These are phyloP conservation scores for Etheostoma perlongum DNA, from an alignment of 2,797 vertebrate genomes.

Conservation along the genomic window DNA sequence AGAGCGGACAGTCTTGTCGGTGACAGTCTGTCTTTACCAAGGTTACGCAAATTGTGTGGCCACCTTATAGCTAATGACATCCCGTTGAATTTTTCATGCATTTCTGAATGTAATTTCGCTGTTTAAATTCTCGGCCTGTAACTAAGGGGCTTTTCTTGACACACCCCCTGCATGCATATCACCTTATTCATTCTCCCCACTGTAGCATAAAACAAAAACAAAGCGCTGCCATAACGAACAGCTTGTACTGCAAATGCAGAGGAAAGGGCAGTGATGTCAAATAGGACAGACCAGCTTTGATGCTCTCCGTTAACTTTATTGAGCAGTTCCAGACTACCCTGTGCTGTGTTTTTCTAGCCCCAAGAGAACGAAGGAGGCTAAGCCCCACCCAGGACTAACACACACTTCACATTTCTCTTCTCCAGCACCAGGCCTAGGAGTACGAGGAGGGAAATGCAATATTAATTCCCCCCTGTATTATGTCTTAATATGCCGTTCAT, in stretches of 20 bases:
- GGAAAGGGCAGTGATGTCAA: constrained; percentile 79
- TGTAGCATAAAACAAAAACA: constrained; percentile 76
- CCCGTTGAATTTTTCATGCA: constrained; percentile 90
- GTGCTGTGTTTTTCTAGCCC: constrained; percentile 36
- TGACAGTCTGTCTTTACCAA: constrained; percentile 95
- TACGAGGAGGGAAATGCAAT: constrained; percentile 80
- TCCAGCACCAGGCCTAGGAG: constrained; percentile 49
- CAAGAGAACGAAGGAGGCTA: constrained; percentile 34
- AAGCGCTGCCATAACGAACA: constrained; percentile 75
- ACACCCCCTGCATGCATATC: constrained; percentile 66
- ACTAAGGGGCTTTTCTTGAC: constrained; percentile 66
- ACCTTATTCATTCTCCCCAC: constrained; percentile 68
- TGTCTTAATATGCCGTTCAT: constrained; percentile 96
- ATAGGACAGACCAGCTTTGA: constrained; percentile 63
- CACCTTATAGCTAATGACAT: constrained; percentile 92
- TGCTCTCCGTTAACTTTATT: constrained; percentile 67
- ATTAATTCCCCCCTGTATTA: constrained; percentile 92
- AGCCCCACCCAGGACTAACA: constrained; percentile 66
- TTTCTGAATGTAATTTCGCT: constrained; percentile 94
- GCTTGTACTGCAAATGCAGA: constrained; percentile 61
- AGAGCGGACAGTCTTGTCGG: constrained; percentile 84
- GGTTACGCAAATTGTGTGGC: constrained; percentile 95
- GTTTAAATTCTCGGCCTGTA: constrained; percentile 63
- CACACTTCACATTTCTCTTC: constrained; percentile 67
- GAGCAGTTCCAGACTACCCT: constrained; percentile 40